Percentiles rank a stretch among this genome's conserved stretches.
phyloP scores from a whole-genome alignment of 2,797 vertebrate species.

The Chlorospingus flavigularis region DNA sequence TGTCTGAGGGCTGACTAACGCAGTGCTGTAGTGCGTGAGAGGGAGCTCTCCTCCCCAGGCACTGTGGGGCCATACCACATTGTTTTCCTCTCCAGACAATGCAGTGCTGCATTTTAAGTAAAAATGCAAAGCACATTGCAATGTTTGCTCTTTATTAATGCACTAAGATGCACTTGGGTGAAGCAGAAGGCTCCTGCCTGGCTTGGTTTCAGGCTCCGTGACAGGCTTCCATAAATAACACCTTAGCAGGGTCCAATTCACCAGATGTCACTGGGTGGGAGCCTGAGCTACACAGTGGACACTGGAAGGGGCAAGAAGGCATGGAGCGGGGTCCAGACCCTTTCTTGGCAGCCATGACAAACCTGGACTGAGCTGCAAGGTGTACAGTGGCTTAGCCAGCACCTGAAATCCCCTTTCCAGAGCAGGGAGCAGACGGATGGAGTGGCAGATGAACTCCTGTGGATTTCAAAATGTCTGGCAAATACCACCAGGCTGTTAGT shows the following conservation, averaged over 20 bases:
- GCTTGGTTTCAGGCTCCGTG: constrained; percentile 5
- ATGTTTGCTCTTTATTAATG: constrained; percentile 62
- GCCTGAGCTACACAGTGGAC: not conserved
- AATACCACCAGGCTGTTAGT: not conserved
- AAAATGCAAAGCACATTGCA: constrained; percentile 59
- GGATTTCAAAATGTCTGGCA: not conserved
- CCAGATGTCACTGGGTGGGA: not conserved
- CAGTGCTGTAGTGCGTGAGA: not conserved
- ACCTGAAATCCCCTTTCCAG: not conserved
- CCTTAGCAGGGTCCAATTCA: not conserved
- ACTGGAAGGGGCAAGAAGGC: not conserved
- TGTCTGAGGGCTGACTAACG: not conserved
- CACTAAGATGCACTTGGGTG: constrained; percentile 33
- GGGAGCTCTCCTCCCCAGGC: not conserved
- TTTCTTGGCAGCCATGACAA: not conserved
- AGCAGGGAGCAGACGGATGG: not conserved
- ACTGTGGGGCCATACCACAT: not conserved
- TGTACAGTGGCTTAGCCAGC: not conserved
- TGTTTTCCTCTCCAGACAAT: constrained; percentile 28
- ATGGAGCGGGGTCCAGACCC: not conserved
- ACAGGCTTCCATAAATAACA: constrained; percentile 42
- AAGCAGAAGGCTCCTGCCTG: constrained; percentile 37
- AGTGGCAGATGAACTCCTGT: not conserved
- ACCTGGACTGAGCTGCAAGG: not conserved
- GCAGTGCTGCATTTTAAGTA: constrained; percentile 11